phyloP scores from a whole-genome alignment of 2,113 vertebrate species.

The Indicator maculatus region DNA sequence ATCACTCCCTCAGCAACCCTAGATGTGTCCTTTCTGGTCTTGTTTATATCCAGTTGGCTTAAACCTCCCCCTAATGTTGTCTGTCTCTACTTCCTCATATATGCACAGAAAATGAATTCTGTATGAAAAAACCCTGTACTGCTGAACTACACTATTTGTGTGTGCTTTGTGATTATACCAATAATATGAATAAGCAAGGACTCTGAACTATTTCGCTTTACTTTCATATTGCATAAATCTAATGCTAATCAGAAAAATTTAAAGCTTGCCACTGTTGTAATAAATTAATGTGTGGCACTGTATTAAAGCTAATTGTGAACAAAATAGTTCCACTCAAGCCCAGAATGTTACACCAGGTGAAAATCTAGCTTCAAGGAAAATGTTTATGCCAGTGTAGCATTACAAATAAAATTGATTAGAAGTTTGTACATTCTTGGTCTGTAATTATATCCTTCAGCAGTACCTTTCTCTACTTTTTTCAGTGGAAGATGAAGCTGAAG shows the following conservation, averaged over 20 bases:
- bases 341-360: background rate
- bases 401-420: background rate
- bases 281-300: background rate
- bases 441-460: background rate
- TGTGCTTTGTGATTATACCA: background rate
- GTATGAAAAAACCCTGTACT: background rate
- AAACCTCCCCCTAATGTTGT: background rate
- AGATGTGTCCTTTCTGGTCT: background rate
- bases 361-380: background rate
- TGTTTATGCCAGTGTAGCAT: background rate
- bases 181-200: background rate
- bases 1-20: background rate
- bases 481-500: conserved; percentile 94
- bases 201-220: background rate
- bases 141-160: background rate
- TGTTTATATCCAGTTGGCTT: background rate
- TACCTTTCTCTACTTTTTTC: conserved; percentile 49
- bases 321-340: background rate
- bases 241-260: background rate
- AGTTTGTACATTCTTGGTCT: background rate
- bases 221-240: background rate
- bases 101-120: background rate
- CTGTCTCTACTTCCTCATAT: background rate
- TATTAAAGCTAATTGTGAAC: background rate
- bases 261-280: background rate